A percentile compares a stretch with the other conserved stretches of the same genome.
Conservation (phyloP, 1,140 invertebrate species). For the Pseudomyrmex gracilis region DNA sequence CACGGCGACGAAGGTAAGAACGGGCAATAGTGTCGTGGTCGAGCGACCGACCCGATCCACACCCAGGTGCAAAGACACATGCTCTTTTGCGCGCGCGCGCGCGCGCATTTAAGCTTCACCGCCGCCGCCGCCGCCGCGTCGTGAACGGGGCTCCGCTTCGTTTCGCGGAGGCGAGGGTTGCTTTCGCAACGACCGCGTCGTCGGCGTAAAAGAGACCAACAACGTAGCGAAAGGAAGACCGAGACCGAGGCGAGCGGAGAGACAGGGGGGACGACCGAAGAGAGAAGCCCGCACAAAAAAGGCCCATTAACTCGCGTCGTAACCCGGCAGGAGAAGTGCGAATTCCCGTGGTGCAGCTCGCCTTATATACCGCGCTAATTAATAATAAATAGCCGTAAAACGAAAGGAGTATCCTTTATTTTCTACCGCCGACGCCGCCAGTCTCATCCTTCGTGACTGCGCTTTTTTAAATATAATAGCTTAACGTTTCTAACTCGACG, state of each 20-base stretch:
- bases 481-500: no score
- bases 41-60: constrained; percentile 59
- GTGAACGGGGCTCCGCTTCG: constrained; percentile 8
- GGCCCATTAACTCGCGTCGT: constrained; percentile 57
- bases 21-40: constrained; percentile 64
- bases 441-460: background rate
- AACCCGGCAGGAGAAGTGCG: constrained; percentile 42
- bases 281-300: constrained; percentile 48
- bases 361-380: constrained; percentile 58
- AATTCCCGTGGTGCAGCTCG: constrained; percentile 38
- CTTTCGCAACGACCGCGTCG: constrained; percentile 62
- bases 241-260: background rate
- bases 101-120: background rate
- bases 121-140: background rate
- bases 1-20: constrained; percentile 32
- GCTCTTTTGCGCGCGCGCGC: constrained; percentile 35
- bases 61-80: constrained; percentile 67
- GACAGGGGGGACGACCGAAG: background rate
- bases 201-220: constrained; percentile 25
- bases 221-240: constrained; percentile 20
- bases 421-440: constrained; percentile 3
- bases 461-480: background rate
- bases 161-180: constrained; percentile 37
- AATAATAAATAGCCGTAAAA: constrained; percentile 67
- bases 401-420: constrained; percentile 53